Percentiles rank a stretch among this genome's conserved stretches.
These are phyloP conservation scores for Endomychus coccineus DNA, from an alignment of 2,888 invertebrate genomes.

Conservation along the genomic window DNA sequence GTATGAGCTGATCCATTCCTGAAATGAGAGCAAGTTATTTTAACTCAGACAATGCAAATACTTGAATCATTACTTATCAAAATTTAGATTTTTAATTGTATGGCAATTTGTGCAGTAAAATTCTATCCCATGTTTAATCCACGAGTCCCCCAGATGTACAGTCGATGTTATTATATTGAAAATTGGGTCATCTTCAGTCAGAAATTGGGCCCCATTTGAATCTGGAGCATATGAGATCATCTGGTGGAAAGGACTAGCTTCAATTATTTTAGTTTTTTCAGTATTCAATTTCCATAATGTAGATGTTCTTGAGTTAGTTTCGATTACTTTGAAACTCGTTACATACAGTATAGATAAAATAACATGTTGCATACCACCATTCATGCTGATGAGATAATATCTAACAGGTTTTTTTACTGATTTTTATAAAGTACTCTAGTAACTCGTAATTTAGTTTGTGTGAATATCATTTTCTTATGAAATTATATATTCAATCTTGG, in stretches of 20 bases:
- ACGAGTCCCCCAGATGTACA: conserved; percentile 56
- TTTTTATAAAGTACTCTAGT: no score
- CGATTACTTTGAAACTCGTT: conserved; percentile 62
- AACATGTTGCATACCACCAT: no score
- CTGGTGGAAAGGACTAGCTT: conserved; percentile 52
- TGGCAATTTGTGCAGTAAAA: conserved; percentile 59
- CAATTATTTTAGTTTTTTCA: conserved; percentile 68
- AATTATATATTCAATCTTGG: no score
- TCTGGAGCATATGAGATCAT: conserved; percentile 42
- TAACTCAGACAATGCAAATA: no score
- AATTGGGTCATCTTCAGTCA: conserved; percentile 59
- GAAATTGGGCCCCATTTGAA: conserved; percentile 31
- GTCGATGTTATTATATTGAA: conserved; percentile 72
- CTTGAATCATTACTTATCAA: no score
- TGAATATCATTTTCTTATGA: no score
- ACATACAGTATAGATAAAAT: no score
- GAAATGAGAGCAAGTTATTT: conserved; percentile 32
- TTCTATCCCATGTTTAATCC: conserved; percentile 60
- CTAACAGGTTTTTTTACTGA: no score
- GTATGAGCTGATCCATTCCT: conserved; percentile 22
- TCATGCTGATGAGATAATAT: no score
- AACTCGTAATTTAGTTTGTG: no score
- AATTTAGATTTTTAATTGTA: conserved; percentile 30
- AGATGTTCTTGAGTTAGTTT: conserved; percentile 73
- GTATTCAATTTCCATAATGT: conserved; percentile 75